phyloP scores from a whole-genome alignment of 2,113 vertebrate genomes.

The Myanophis thanlyinensis region DNA sequence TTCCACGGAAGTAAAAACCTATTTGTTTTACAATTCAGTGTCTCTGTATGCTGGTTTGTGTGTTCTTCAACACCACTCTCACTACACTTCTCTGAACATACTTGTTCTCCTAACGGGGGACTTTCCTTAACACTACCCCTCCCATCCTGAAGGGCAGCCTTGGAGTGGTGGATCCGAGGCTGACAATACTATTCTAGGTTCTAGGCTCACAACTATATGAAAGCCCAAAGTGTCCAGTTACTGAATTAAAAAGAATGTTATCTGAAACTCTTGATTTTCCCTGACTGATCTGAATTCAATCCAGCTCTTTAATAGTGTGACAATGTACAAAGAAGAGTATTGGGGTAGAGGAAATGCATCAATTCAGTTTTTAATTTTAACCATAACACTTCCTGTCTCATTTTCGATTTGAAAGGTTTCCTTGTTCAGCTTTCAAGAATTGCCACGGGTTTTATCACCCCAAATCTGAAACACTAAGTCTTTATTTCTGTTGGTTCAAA shows the following conservation, averaged over 20 bases:
- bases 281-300: slow-evolving; percentile 43
- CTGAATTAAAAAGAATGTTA: slow-evolving; percentile 26
- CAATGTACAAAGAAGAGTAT: not conserved
- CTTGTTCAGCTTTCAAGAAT: slow-evolving; percentile 18
- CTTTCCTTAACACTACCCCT: no score
- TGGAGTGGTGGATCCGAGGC: no score
- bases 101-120: no score
- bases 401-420: slow-evolving; percentile 43
- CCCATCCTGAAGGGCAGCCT: no score
- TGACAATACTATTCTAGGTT: not conserved
- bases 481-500: slow-evolving; percentile 53
- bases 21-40: no score
- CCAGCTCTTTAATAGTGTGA: slow-evolving; percentile 18
- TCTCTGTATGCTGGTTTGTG: no score
- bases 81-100: no score
- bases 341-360: slow-evolving; percentile 22
- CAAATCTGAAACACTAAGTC: slow-evolving; percentile 56
- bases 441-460: slow-evolving; percentile 46
- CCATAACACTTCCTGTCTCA: slow-evolving; percentile 42
- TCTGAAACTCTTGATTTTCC: slow-evolving; percentile 38
- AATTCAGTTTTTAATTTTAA: slow-evolving; percentile 53
- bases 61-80: no score
- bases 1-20: no score
- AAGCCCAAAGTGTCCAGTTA: slow-evolving; percentile 23
- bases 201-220: slow-evolving; percentile 19